Percentiles rank a stretch among this genome's conserved stretches.
Evolutionary conservation across 2,113 vertebrate species (phyloP).

Genomic region (Octodon degus): DNA sequence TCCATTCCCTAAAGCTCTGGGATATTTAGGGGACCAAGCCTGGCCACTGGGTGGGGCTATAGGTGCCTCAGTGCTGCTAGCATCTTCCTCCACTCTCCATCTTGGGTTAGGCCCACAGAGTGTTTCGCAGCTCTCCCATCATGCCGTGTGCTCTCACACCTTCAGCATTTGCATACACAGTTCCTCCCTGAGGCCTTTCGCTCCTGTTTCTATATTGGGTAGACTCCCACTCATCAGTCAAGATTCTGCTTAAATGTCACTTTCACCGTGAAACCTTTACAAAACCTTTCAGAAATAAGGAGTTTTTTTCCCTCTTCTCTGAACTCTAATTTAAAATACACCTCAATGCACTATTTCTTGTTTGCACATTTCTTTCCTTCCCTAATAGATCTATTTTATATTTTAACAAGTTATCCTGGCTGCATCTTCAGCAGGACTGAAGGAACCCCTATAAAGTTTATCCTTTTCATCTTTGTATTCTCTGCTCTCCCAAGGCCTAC

Average conservation of each 20-base stretch:
- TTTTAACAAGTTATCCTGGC: not conserved
- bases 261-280: slow-evolving; percentile 29
- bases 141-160: not conserved
- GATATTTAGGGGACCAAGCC: not conserved
- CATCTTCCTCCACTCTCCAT: accelerated
- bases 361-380: not conserved
- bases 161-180: not conserved
- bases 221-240: slow-evolving; percentile 59
- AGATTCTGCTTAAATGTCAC: slow-evolving; percentile 57
- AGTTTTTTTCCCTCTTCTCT: not conserved
- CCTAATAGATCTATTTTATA: not conserved
- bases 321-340: not conserved
- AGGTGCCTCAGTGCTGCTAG: too few relatives aligned
- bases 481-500: not conserved
- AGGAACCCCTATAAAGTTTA: not conserved
- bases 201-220: slow-evolving; percentile 54
- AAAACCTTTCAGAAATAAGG: not conserved
- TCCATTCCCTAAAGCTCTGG: too few relatives aligned
- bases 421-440: not conserved
- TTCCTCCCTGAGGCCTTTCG: not conserved
- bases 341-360: not conserved
- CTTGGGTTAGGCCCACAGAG: not conserved
- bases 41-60: accelerated
- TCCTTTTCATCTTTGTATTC: not conserved
- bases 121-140: not conserved